Conservation (phyloP, 2,797 vertebrate genomes). For the Monodelphis domestica region DNA sequence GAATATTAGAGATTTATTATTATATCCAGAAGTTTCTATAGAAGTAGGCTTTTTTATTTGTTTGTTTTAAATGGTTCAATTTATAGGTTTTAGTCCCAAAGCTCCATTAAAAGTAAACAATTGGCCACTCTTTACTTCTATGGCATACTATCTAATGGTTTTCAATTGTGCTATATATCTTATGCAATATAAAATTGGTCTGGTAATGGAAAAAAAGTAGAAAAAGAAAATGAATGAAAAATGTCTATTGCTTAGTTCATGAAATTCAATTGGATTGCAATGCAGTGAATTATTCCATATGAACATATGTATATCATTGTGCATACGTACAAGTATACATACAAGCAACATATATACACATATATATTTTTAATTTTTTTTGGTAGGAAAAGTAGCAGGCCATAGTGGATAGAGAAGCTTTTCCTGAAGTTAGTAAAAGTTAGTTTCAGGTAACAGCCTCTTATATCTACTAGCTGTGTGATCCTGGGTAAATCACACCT, state of each 20-base stretch:
- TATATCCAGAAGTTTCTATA: slow-evolving; percentile 36
- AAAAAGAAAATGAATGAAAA: not conserved
- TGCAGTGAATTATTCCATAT: not conserved
- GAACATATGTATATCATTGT: not conserved
- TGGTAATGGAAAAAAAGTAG: not conserved
- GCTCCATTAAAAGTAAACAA: not conserved
- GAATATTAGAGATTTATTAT: slow-evolving; percentile 64
- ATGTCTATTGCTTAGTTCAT: not conserved
- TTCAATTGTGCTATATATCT: not conserved
- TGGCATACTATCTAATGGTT: not conserved
- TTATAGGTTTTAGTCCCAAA: not conserved
- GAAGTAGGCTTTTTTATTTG: not conserved
- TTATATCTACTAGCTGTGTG: too few species aligned
- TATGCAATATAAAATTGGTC: not conserved
- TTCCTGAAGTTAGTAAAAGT: too few species aligned
- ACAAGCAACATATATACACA: too few species aligned
- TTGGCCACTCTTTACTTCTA: not conserved
- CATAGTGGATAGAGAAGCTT: not conserved
- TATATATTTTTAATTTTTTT: not conserved
- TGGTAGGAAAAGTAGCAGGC: not conserved
- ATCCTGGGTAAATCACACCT: too few species aligned
- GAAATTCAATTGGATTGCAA: not conserved
- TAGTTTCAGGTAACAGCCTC: too few species aligned
- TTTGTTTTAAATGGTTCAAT: not conserved
- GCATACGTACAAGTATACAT: not conserved